Evolutionary conservation across 2,888 invertebrate species (phyloP), one percentile per base, ranked within the genome.

Genomic region (Euclidia mi): DNA sequence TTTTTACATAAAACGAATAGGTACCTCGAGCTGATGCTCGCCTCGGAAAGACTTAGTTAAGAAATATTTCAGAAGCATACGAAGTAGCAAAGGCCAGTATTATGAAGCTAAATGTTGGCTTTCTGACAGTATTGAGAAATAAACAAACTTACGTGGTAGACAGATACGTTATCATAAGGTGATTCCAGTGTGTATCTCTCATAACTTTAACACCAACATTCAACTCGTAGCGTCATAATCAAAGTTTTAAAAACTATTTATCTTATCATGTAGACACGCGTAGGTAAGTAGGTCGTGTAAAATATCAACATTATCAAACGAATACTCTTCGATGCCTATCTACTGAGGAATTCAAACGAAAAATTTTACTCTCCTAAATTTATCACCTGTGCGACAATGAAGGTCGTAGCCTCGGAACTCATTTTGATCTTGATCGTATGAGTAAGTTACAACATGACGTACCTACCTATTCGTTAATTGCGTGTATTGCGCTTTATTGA

Each of bases 401-500:
- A 67, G 67, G 67, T 43, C 53, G 37, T 20, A 29, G 31, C 29
- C 51, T 51, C 42, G 45, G 9, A 34, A 34, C 31, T 56, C 40
- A 56, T 58, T 56, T 53, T 42, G 40, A 53, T 47, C 35, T 44
- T 34, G 47, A 43, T 38, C 44, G 38, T 34, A 35, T 17, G 20
- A 17, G 28, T 52, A 53, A 28, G 35, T 69, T 58, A 29, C 14
- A 17, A 15, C 29, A 29, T 35, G 15, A 11, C 58, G 50, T 32
- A 20, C 56, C 46, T 32, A 20, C 56, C 46, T 63, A 61, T 46
- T 60, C 40, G 59, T 64, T 78, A 78, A 79, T 79, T 75, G 50
- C 62, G 42, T 53, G n/a, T 35, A 34, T 12, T 2, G 9, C 12
- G 20, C 67, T 31, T 38, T 78, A 81, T 72, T 79, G 79, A 73